Base-by-base conservation (phyloP, 2,888 invertebrate genomes). In the Ernsta delagoae region DNA sequence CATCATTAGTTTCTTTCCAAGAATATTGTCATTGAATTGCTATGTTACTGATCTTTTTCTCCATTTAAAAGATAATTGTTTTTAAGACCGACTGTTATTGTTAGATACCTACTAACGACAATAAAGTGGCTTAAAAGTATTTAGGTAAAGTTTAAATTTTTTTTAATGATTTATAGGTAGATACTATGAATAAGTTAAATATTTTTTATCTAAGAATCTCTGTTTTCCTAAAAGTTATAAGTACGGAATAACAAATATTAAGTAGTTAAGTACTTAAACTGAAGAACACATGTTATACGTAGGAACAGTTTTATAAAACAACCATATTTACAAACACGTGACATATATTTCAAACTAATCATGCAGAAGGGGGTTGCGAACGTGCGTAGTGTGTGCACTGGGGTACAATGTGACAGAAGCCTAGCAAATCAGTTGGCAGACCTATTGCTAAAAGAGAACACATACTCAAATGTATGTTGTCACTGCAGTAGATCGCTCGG, bases 351-450 rank as follows among this genome's bases (percentile, higher is more conserved):
- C 76, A 84, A 83, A 85, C 89, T 89, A 89, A 87, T 86, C 92
- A 92, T 92, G 92, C 92, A 91, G 91, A 92, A 88, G 85, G 86
- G 91, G 92, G 92, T 91, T 92, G 93, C 93, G 92, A 92, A 92
- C 92, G 92, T 89, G 89, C 90, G 84, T 85, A 85, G 83, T 84
- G 81, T 84, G 82, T 83, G 82, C 81, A 82, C 81, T 78, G 81
- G 79, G 77, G 78, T 81, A 81, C 82, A 77, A 80, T 80, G 78
- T 79, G 83, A 85, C 84, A 85, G 84, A 84, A 82, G 82, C 83
- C 80, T 75, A 80, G 81, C 82, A 78, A 83, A 79, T 72, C 59
- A 57, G 45, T 45, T 9, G 45, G 43, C n/a, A 45, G 60, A 67
- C 71, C 65, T 45, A 48, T 41, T 48, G 36, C 9, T 57, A 34